phyloP scores from a whole-genome alignment of 2,797 vertebrate genomes.

The Glyptemys insculpta region DNA sequence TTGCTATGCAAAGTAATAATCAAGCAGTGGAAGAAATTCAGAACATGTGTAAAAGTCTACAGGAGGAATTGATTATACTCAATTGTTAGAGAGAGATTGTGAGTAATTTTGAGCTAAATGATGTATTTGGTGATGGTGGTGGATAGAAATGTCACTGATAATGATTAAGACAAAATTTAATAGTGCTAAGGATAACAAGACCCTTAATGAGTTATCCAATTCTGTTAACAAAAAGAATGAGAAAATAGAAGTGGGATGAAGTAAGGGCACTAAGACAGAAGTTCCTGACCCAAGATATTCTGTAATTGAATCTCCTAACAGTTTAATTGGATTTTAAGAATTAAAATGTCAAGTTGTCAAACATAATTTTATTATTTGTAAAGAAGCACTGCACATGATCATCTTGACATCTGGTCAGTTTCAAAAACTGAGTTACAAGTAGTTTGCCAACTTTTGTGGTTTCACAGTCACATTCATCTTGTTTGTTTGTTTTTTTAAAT shows the following conservation, averaged over 20 bases:
- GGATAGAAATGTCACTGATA: conserved; percentile 17
- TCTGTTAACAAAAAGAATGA: conserved; percentile 23
- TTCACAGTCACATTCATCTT: not conserved
- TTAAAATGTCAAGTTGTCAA: conserved; percentile 14
- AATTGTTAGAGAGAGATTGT: not conserved
- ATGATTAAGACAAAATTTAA: not conserved
- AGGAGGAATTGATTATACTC: not conserved
- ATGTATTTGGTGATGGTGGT: not conserved
- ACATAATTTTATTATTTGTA: conserved; percentile 14
- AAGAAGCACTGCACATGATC: not conserved
- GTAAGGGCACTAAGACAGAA: not conserved
- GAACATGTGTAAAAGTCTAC: not conserved
- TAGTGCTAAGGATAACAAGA: not conserved
- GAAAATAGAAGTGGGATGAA: not conserved
- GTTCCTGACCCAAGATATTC: not conserved
- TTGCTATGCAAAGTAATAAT: not conserved
- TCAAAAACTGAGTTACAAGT: not conserved
- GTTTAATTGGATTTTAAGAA: not conserved
- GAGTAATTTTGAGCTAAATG: conserved; percentile 33
- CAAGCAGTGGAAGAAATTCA: not conserved
- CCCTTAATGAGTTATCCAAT: not conserved
- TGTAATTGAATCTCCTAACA: conserved; percentile 20
- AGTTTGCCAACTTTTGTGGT: not conserved
- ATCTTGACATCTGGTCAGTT: not conserved
- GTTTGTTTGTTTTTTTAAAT: accelerated